Evolutionary conservation across 2,113 vertebrate species (phyloP), one percentile per base, ranked within the genome.

Genomic region (Excalfactoria chinensis): DNA sequence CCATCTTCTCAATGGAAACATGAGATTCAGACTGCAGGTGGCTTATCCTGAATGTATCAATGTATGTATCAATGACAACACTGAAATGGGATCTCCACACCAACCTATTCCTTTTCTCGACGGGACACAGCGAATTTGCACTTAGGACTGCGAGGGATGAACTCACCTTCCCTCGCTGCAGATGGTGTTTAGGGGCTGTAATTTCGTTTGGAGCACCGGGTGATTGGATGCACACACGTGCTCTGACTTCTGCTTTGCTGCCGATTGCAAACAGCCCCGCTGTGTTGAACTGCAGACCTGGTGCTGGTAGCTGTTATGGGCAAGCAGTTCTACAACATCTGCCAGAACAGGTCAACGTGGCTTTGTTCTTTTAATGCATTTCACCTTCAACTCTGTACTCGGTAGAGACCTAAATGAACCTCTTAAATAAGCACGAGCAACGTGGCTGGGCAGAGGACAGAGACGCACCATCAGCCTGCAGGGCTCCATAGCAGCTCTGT

Each of bases 371-470:
- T 23, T 74, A 74, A 55, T 34, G 74, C 34, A 37, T 51, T 53
- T 32, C 55, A 48, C 48, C 60, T 89, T 83, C 25, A 43, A 40
- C 82, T 80, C 86, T 63, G 51, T 55, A 83, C 81, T 58, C 41
- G 32, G 63, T 56, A 32, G 40, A 58, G 56, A 72, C 40, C 32
- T 71, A 71, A 79, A 87, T 51, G 41, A 84, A 71, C 44, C 41
- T 70, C 56, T 83, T 83, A 37, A 86, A 82, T 53, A 89, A 92
- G 68, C 8, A 58, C n/a, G 49, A 89, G 58, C 5, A n/a, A 66
- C n/a, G 32, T 44, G 55, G 83, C 32, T 58, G 44, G 58, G 66
- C 67, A 71, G 34, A 30, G n/a, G 51, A 51, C 35, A 53, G 46
- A 67, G 48, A 49, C 51, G 41, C 41, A 59, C 26, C 73, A 53